Evolutionary conservation across 2,797 vertebrate genomes (phyloP), one percentile per base, ranked within the genome.

Genomic region (Bucorvus abyssinicus): DNA sequence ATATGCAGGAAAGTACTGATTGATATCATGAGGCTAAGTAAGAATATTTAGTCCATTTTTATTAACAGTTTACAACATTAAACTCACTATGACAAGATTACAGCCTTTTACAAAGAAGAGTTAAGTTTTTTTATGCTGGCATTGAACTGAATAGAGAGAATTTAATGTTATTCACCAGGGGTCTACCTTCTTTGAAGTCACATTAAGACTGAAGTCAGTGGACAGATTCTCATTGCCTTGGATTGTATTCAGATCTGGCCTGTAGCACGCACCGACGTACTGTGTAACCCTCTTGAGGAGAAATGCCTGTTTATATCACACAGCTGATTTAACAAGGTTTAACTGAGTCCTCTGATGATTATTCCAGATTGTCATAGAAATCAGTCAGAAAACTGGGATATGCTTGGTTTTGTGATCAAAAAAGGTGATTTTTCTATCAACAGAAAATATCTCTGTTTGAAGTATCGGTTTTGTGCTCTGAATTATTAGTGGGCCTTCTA

Each of bases 41-140:
- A 55, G 76, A 87, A 92, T 89, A 80, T 95, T 96, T 88, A 91
- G 85, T 70, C 64, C 86, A 42, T 74, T 86, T 94, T 63, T 78
- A 50, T 96, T 89, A 91, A 96, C 94, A 61, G 77, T 95, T 96
- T 94, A 94, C 90, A 84, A 69, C 57, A 68, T 87, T 87, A 90
- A 89, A 84, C 57, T 94, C 84, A 77, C 84, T 92, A 30, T 90
- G 95, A 93, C 70, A 93, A 92, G 86, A 94, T 94, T 91, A 63
- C 55, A 94, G 83, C 68, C 86, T 84, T 94, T 89, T 67, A 30
- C 93, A 60, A 86, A 84, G 40, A 50, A 95, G 64, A 71, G 49
- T 89, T 87, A 92, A 80, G 64, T 40, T 78, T 81, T 92, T 87
- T 83, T 90, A 49, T 93, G 45, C 53, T 47, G 68, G 5, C 24